These are phyloP conservation scores for Trochalopteron elliotii DNA, from an alignment of 2,113 vertebrate species.

Conservation along the genomic window DNA sequence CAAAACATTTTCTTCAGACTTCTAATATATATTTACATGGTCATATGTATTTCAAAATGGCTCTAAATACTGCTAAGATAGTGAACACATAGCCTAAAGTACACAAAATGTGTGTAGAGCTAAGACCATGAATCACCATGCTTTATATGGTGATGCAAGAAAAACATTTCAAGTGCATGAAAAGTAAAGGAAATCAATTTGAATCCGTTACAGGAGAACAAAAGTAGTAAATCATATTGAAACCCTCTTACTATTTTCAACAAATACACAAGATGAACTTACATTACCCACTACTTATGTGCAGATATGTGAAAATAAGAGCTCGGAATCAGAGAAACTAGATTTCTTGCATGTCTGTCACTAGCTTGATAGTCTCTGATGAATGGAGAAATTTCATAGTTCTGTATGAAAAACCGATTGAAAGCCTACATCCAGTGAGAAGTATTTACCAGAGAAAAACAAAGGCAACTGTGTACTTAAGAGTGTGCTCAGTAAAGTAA, in stretches of 20 bases:
- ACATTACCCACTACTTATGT: neutral
- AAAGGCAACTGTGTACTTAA: fast-evolving
- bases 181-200: neutral
- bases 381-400: neutral
- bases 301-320: neutral
- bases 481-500: neutral
- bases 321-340: neutral
- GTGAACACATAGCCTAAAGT: neutral
- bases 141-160: neutral
- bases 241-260: neutral
- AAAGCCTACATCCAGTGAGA: neutral
- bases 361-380: neutral
- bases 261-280: neutral
- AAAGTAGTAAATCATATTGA: neutral
- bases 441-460: neutral
- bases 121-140: neutral
- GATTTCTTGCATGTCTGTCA: neutral
- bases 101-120: neutral
- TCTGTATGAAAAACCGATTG: neutral
- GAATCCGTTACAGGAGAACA: neutral
- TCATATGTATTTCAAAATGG: neutral
- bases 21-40: neutral
- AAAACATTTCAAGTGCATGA: neutral
- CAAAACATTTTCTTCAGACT: neutral
- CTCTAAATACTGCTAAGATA: neutral